phyloP scores from a whole-genome alignment of 2,113 vertebrate genomes.

The Castor canadensis region DNA sequence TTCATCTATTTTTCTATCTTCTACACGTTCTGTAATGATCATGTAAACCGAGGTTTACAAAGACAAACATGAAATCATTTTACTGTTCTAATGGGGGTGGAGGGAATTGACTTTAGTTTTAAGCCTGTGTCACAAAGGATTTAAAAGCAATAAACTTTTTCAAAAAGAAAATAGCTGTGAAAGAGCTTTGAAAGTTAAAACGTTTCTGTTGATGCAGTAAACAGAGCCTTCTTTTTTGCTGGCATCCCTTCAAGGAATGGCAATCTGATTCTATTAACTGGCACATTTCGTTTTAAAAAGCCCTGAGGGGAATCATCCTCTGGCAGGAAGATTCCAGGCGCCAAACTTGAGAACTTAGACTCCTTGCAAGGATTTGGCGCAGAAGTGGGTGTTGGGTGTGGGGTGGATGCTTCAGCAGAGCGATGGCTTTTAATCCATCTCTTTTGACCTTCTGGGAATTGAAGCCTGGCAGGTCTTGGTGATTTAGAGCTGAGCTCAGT shows the following conservation, averaged over 20 bases:
- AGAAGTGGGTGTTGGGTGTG: background rate
- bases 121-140: conserved; percentile 50
- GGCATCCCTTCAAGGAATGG: conserved; percentile 46
- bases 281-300: conserved; percentile 60
- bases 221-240: conserved; percentile 32
- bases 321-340: background rate
- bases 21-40: background rate
- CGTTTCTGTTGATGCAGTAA: conserved; percentile 32
- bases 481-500: background rate
- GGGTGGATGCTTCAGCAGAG: background rate
- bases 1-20: background rate
- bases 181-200: conserved; percentile 60
- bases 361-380: background rate
- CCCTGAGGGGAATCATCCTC: conserved; percentile 56
- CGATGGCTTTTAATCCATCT: background rate
- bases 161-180: conserved; percentile 22
- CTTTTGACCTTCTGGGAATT: conserved; percentile 48
- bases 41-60: background rate
- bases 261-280: conserved; percentile 68
- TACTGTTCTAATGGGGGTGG: background rate
- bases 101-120: conserved; percentile 11
- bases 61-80: background rate
- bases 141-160: conserved; percentile 42
- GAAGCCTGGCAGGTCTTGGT: background rate
- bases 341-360: conserved; percentile 12